A percentile compares a stretch with the other conserved stretches of the same genome.
Conservation (phyloP, 2,797 vertebrate species). For the Paramormyrops hopkinsi region DNA sequence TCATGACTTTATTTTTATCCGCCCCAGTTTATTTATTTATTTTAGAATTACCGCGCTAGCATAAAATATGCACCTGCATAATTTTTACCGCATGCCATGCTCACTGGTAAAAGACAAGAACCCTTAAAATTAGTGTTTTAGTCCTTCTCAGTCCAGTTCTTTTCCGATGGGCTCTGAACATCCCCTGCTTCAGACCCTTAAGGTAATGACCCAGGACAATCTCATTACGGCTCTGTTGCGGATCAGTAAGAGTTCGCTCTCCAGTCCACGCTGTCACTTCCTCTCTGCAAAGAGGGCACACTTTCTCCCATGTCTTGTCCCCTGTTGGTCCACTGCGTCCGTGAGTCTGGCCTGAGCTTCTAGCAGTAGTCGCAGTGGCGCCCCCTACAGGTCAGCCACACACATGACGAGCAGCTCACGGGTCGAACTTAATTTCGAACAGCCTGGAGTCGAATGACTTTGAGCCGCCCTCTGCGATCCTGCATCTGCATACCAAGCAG, state of each 20-base stretch:
- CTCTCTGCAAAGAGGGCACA: not conserved
- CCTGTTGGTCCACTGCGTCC: not conserved
- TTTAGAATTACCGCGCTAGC: not conserved
- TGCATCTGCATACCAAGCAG: constrained; percentile 23
- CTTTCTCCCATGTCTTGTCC: not conserved
- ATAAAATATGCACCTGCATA: not conserved
- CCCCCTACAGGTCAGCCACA: constrained; percentile 27
- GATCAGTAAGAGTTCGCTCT: constrained; percentile 20
- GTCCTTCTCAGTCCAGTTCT: not conserved
- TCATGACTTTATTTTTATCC: not conserved
- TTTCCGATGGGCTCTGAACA: not conserved
- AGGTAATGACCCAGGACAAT: not conserved
- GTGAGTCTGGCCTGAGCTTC: not conserved
- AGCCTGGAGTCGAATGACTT: constrained; percentile 51
- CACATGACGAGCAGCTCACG: constrained; percentile 33
- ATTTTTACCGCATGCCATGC: not conserved
- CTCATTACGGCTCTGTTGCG: not conserved
- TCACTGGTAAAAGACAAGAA: not conserved
- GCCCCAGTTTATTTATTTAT: not conserved
- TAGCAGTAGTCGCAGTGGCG: not conserved
- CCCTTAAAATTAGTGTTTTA: constrained; percentile 1
- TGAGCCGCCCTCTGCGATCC: constrained; percentile 37
- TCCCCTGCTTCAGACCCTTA: not conserved
- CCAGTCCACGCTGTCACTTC: constrained; percentile 33
- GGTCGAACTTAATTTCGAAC: constrained; percentile 56